Conservation (phyloP, 2,888 invertebrate species). For the Cerceris rybyensis region DNA sequence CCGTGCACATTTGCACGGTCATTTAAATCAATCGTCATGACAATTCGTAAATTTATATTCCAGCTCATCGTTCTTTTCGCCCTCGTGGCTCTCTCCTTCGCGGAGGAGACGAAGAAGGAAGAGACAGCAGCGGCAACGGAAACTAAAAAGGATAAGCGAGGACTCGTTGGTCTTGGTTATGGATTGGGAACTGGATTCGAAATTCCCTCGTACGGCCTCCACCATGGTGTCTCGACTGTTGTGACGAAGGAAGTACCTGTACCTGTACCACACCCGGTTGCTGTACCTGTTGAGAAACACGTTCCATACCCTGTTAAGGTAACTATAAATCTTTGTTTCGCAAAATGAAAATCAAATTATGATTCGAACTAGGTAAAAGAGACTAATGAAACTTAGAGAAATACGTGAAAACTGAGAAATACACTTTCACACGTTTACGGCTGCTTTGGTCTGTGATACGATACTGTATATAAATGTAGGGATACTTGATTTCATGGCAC, state of each 20-base stretch:
- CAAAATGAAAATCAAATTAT: not conserved
- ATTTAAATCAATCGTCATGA: too few species aligned
- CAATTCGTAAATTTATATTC: constrained; percentile 33
- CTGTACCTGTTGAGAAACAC: constrained; percentile 82
- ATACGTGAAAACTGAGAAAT: too few species aligned
- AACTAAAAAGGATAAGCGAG: constrained; percentile 47
- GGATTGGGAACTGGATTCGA: constrained; percentile 28
- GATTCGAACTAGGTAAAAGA: too few species aligned
- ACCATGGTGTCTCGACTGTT: constrained; percentile 78
- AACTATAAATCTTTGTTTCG: constrained; percentile 19
- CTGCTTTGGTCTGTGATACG: too few species aligned
- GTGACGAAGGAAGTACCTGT: constrained; percentile 83
- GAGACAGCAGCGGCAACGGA: constrained; percentile 3
- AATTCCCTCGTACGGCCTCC: constrained; percentile 10
- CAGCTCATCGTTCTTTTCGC: constrained; percentile 78
- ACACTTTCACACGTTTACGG: too few species aligned
- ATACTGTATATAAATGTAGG: too few species aligned
- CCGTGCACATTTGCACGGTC: not conserved
- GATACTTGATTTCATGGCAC: too few species aligned
- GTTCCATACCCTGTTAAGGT: constrained; percentile 82
- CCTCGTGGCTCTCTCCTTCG: constrained; percentile 78
- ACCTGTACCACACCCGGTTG: constrained; percentile 83
- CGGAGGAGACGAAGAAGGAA: constrained; percentile 66
- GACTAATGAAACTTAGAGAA: too few species aligned
- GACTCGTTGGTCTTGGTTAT: constrained; percentile 44